Percentiles rank a stretch among this genome's conserved stretches.
These are phyloP conservation scores for Heliconius sara DNA, from an alignment of 2,888 invertebrate genomes.

Conservation along the genomic window DNA sequence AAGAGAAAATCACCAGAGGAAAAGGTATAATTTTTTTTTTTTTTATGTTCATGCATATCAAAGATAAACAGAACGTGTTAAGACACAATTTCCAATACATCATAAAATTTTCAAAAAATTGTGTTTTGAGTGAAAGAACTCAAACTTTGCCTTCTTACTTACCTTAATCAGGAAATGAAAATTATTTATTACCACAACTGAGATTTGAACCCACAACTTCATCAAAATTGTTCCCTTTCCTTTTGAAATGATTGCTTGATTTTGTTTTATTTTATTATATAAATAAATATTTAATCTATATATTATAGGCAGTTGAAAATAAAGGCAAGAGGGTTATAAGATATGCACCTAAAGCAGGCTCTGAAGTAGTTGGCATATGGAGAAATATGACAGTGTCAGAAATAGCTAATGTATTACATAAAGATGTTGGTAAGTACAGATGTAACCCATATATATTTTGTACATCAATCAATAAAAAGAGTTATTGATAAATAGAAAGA, in stretches of 20 bases:
- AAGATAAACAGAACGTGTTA: too few species aligned
- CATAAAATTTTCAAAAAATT: too few species aligned
- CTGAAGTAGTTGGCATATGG: conserved; percentile 88
- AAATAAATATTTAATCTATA: neutral
- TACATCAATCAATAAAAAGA: neutral
- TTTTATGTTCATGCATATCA: neutral
- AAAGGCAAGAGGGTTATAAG: conserved; percentile 81
- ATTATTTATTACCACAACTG: too few species aligned
- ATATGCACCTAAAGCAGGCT: conserved; percentile 83
- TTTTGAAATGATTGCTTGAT: neutral
- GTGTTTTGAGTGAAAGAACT: too few species aligned
- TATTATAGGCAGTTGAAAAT: conserved; percentile 61
- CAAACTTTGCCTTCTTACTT: too few species aligned
- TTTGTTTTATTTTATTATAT: neutral
- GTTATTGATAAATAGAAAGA: too few species aligned
- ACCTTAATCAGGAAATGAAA: too few species aligned
- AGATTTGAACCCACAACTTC: too few species aligned
- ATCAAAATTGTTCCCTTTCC: too few species aligned
- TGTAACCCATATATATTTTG: neutral
- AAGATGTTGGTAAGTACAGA: conserved; percentile 83
- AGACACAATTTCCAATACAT: too few species aligned
- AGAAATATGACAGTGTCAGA: conserved; percentile 91
- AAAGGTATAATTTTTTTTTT: conserved; percentile 64
- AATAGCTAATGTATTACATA: conserved; percentile 86
- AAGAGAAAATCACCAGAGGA: conserved; percentile 86